A percentile compares a stretch with the other conserved stretches of the same genome.
phyloP scores from a whole-genome alignment of 2,888 invertebrate species.

The Sacculina carcini region DNA sequence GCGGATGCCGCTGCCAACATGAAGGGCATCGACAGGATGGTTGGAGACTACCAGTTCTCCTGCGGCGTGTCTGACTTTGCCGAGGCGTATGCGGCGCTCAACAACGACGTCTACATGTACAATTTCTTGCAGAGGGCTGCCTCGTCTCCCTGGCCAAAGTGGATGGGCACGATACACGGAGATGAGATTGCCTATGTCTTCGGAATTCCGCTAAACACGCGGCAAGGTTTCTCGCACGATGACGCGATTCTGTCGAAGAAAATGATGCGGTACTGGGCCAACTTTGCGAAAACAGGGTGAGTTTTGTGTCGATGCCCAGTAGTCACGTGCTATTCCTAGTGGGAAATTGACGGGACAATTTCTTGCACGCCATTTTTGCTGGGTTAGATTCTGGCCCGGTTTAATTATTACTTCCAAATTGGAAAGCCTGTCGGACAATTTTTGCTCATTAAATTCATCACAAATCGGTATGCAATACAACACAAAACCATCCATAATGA shows the following conservation, averaged over 20 bases:
- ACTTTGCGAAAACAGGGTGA: slow-evolving; percentile 81
- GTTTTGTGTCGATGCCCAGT: slow-evolving; percentile 15
- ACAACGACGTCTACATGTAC: slow-evolving; percentile 72
- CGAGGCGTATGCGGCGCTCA: slow-evolving; percentile 58
- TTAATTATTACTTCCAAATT: too few species aligned
- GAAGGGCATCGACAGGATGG: slow-evolving; percentile 65
- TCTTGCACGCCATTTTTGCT: too few species aligned
- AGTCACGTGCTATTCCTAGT: background rate
- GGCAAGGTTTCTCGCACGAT: slow-evolving; percentile 48
- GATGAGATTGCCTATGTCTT: slow-evolving; percentile 85
- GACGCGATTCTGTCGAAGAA: slow-evolving; percentile 58
- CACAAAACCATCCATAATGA: too few species aligned
- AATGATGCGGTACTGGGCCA: slow-evolving; percentile 86
- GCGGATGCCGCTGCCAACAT: slow-evolving; percentile 59
- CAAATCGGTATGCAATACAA: too few species aligned
- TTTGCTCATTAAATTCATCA: background rate
- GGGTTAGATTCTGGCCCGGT: too few species aligned
- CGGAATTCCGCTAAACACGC: slow-evolving; percentile 63
- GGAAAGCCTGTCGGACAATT: too few species aligned
- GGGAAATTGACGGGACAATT: background rate
- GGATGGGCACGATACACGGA: slow-evolving; percentile 87
- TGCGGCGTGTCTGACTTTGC: slow-evolving; percentile 86
- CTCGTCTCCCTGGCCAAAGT: slow-evolving; percentile 67
- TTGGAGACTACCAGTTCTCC: slow-evolving; percentile 81
- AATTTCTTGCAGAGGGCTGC: slow-evolving; percentile 63